phyloP scores from a whole-genome alignment of 53 echinoderm and acorn worm species.

The Paracentrotus lividus region DNA sequence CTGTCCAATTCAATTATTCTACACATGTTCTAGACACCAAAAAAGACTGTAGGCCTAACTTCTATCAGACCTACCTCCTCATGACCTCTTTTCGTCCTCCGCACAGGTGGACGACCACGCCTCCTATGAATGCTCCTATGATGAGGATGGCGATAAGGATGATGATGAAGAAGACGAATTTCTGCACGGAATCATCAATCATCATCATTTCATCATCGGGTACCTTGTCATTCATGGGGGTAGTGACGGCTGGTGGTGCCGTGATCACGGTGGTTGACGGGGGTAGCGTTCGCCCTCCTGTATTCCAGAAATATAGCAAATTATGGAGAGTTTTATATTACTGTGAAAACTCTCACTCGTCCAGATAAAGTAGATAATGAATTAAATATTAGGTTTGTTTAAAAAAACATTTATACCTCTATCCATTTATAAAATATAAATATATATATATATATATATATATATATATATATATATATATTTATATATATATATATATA shows the following conservation, averaged over 20 bases:
- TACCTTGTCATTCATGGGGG: background rate
- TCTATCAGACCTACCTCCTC: slow-evolving; percentile 48
- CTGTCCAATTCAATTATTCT: background rate
- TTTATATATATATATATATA: too few relatives aligned
- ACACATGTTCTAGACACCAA: too few relatives aligned
- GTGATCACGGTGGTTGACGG: slow-evolving; percentile 36
- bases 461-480: too few relatives aligned
- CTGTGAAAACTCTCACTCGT: too few relatives aligned
- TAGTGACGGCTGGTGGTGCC: background rate
- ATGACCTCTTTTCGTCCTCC: slow-evolving; percentile 58
- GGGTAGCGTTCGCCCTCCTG: slow-evolving; percentile 48
- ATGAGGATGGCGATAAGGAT: slow-evolving; percentile 45
- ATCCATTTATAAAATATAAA: too few relatives aligned
- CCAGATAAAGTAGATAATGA: too few relatives aligned
- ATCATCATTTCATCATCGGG: slow-evolving; percentile 70
- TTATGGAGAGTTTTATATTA: too few relatives aligned
- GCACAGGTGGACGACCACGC: slow-evolving; percentile 49
- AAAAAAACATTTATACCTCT: too few relatives aligned
- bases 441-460: too few relatives aligned
- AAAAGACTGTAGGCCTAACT: too few relatives aligned
- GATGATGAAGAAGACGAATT: slow-evolving; percentile 60
- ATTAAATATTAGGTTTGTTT: too few relatives aligned
- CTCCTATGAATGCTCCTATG: slow-evolving; percentile 48
- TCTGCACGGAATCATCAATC: slow-evolving; percentile 58
- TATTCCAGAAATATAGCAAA: background rate